These are phyloP conservation scores for Perizoma affinitatum DNA, from an alignment of 2,888 invertebrate genomes.

Conservation along the genomic window DNA sequence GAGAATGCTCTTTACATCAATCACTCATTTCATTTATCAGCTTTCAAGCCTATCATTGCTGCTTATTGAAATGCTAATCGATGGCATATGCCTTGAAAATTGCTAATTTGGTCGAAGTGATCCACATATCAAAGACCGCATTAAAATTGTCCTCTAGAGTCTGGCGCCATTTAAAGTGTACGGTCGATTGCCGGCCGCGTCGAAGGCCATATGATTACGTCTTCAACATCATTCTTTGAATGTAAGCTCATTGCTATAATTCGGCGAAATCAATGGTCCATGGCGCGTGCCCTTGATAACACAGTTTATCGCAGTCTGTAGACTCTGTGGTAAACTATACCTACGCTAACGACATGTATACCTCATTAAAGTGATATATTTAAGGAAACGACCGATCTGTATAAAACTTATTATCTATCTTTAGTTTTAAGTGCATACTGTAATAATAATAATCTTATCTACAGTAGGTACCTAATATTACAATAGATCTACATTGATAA, in stretches of 20 bases:
- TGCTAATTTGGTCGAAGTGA: too few species aligned
- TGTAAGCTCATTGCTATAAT: constrained; percentile 39
- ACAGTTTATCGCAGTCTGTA: constrained; percentile 10
- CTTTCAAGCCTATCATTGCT: too few species aligned
- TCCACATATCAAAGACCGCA: constrained; percentile 3
- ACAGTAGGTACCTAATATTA: too few species aligned
- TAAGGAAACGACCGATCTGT: too few species aligned
- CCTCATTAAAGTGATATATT: background rate
- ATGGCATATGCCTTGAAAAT: too few species aligned
- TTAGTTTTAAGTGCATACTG: background rate
- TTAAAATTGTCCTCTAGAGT: constrained; percentile 47
- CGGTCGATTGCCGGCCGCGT: constrained; percentile 50
- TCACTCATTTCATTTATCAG: too few species aligned
- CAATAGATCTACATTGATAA: too few species aligned
- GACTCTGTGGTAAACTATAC: constrained; percentile 1
- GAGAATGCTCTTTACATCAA: too few species aligned
- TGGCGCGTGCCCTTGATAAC: constrained; percentile 31
- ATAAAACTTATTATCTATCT: background rate
- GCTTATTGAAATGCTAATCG: too few species aligned
- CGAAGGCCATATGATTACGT: constrained; percentile 62
- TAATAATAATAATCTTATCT: background rate
- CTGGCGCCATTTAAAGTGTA: constrained; percentile 49
- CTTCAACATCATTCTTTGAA: constrained; percentile 55
- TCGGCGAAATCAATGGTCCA: constrained; percentile 35
- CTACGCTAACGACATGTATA: constrained; percentile 7